Evolutionary conservation across 1,140 invertebrate genomes (phyloP), one percentile per base, ranked within the genome.

Genomic region (Habropoda laboriosa): DNA sequence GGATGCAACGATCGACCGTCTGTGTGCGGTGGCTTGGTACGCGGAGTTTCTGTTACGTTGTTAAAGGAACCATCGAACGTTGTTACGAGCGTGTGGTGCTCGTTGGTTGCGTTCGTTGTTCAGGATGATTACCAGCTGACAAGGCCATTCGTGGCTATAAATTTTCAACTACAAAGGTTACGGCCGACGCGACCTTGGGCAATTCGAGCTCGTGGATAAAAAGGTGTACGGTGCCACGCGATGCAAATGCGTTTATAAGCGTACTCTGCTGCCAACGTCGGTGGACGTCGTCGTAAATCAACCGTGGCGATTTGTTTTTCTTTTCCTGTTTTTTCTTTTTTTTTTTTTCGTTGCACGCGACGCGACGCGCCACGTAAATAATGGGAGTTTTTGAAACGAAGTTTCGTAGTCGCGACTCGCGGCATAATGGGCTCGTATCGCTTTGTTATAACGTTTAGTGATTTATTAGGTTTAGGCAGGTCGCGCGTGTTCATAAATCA

Each of bases 101-200:
- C 42, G 45, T 21, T 5, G 1, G 18, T n/a, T 10, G 60, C 24
- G n/a, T 30, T 32, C 18, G 66, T 13, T 57, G 71, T 45, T 68
- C 45, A n/a, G 35, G 45, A 49, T 67, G 79, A 80, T 80, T 76
- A 68, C 79, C 57, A 75, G 55, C 73, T 80, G 76, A 79, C 76
- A 79, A 79, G 76, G 76, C 57, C 68, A 60, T 55, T 32, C 12
- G 47, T 47, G 76, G 76, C 58, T 16, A 79, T 79, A 79, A 79
- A 72, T 72, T 79, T 79, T 63, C 76, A 73, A 64, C 76, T 61
- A 73, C 76, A 73, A 73, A 79, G 76, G 76, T 79, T 79, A 79
- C 40, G 40, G 30, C 21, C 67, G 47, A 32, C 67, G 13, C 64
- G 67, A 73, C 76, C 76, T 79, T 73, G 76, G 58, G 2, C 76